Base-by-base conservation (phyloP, 1,140 invertebrate genomes). In the Coelopa frigida region DNA sequence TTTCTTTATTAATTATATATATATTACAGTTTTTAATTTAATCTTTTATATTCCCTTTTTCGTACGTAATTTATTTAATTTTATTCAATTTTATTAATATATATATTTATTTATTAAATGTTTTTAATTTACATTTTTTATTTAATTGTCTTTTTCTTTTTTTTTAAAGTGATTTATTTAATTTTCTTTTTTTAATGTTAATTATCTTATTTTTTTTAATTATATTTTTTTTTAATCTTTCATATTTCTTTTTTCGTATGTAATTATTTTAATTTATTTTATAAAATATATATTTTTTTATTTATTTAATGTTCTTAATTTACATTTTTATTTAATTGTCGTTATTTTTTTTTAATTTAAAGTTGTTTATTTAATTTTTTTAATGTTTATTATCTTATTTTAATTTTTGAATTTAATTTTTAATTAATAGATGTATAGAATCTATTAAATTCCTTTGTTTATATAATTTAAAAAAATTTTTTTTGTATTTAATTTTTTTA, bases 301-400 rank as follows among this genome's bases (percentile, higher is more conserved):
- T 20, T 44, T 33, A 20, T 21, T 44, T 10, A 4, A 17, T 29
- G 32, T 22, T 33, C 31, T 29, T 33, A 33, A 15, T 33, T n/a
- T 44, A 5, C 5, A 35, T 23, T 44, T 44, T 44, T 20, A 44
- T 44, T 44, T 15, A 35, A 29, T 29, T 29, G 8, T 29, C 14
- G 14, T 29, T 29, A 10, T 10, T 10, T 29, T 29, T 29, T 29
- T n/a, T n/a, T n/a, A n/a, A n/a, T n/a, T n/a, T n/a, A n/a, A 7
- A 8, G 12, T 10, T 26, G 15, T 42, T 42, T 29, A 42, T 18
- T 14, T 12, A 24, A 42, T 20, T 22, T 44, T 18, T 18, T 35
- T 14, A 33, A 33, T 29, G 8, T 29, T 29, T 29, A 29, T 29
- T 29, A 33, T 33, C 24, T 27, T 27, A 22, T 29, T 21, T 7